Evolutionary conservation across 2,797 vertebrate species (phyloP).

Genomic region (Periparus ater): DNA sequence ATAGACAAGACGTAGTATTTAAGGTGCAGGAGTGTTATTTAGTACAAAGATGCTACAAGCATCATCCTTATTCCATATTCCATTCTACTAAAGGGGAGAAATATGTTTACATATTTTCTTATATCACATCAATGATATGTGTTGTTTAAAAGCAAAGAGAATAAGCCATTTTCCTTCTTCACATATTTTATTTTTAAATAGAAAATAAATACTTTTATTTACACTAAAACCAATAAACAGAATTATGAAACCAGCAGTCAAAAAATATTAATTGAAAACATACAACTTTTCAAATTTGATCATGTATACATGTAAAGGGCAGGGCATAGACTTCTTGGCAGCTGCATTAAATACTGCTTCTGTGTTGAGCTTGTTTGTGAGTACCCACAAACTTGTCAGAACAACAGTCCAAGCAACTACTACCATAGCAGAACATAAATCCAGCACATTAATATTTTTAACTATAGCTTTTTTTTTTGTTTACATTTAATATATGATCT

Average conservation of each 20-base stretch:
- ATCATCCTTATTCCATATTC: not conserved
- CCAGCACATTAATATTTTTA: not conserved
- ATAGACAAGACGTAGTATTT: not conserved
- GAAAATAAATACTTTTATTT: not conserved
- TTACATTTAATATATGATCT: not conserved
- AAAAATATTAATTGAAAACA: not conserved
- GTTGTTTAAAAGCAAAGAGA: not conserved
- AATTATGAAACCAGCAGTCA: not conserved
- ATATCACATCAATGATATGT: rapidly evolving
- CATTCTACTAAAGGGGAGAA: rapidly evolving
- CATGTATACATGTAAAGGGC: not conserved
- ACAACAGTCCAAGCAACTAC: not conserved
- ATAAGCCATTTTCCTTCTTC: not conserved
- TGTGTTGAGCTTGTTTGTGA: not conserved
- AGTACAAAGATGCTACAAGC: not conserved
- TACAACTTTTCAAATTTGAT: not conserved
- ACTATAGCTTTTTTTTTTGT: not conserved
- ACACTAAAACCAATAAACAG: not conserved
- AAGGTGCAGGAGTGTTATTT: not conserved
- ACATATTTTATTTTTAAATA: not conserved
- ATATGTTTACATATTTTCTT: not conserved
- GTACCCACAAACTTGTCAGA: not conserved
- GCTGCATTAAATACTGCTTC: not conserved
- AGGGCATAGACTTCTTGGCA: not conserved
- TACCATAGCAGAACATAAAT: not conserved